Percentiles rank a stretch among this genome's conserved stretches.
These are phyloP conservation scores for Drosophila formosana DNA, from an alignment of 2,888 invertebrate genomes.

Conservation along the genomic window DNA sequence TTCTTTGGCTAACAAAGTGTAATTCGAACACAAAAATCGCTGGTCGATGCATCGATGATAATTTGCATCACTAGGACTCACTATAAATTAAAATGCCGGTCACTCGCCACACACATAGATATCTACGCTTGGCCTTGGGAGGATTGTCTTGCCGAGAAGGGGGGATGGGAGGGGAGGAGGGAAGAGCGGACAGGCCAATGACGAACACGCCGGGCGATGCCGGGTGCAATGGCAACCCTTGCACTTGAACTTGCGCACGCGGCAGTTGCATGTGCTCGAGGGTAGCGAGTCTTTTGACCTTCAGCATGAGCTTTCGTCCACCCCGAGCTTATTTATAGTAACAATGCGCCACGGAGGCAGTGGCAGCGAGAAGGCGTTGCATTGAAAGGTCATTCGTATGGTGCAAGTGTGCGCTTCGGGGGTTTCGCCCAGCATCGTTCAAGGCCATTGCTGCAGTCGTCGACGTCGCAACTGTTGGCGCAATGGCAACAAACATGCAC, in stretches of 20 bases:
- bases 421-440: conserved; percentile 54
- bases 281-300: conserved; percentile 64
- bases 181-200: conserved; percentile 39
- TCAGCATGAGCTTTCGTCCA: conserved; percentile 68
- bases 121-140: conserved; percentile 40
- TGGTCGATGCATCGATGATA: too few relatives aligned
- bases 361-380: conserved; percentile 29
- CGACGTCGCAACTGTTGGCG: conserved; percentile 37
- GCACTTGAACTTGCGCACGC: conserved; percentile 83
- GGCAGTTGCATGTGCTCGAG: conserved; percentile 68
- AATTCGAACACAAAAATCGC: too few relatives aligned
- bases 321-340: conserved; percentile 74
- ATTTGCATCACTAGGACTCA: conserved; percentile 1
- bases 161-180: conserved; percentile 9
- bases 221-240: conserved; percentile 73
- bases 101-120: conserved; percentile 1
- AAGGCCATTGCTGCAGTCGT: conserved; percentile 65
- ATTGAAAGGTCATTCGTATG: conserved; percentile 74
- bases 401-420: conserved; percentile 19
- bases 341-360: conserved; percentile 20
- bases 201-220: conserved; percentile 22
- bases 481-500: conserved; percentile 30
- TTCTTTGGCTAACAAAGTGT: too few relatives aligned
- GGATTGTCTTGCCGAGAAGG: conserved; percentile 4
- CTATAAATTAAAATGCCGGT: conserved; percentile 45